Percentiles rank a stretch among this genome's conserved stretches.
phyloP scores from a whole-genome alignment of 2,888 invertebrate species.

The Cerceris ruficornis region DNA sequence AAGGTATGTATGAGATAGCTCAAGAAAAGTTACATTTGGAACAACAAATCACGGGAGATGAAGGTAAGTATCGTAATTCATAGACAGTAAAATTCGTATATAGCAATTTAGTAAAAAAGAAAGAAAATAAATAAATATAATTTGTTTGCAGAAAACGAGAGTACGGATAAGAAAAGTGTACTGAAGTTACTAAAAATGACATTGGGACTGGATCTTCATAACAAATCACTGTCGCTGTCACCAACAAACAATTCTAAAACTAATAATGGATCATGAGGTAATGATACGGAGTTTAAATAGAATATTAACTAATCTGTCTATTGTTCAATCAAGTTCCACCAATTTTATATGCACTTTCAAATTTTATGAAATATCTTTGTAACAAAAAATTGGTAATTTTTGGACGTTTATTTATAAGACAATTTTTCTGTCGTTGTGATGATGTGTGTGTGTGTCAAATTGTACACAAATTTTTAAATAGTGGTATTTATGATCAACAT shows the following conservation, averaged over 20 bases:
- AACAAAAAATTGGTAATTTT: constrained; percentile 17
- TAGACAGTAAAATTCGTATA: background rate
- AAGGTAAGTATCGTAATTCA: constrained; percentile 80
- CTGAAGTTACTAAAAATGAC: constrained; percentile 91
- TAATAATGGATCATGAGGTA: constrained; percentile 47
- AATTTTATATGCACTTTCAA: constrained; percentile 42
- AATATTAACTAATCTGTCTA: constrained; percentile 49
- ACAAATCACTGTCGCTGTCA: constrained; percentile 68
- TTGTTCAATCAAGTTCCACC: constrained; percentile 39
- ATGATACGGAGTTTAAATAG: constrained; percentile 48
- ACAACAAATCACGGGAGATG: constrained; percentile 89
- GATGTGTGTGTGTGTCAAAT: background rate
- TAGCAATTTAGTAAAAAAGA: constrained; percentile 2
- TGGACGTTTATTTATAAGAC: constrained; percentile 1
- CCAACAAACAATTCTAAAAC: constrained; percentile 64
- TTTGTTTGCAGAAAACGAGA: constrained; percentile 86
- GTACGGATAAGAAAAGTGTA: constrained; percentile 90
- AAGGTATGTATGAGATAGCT: constrained; percentile 94
- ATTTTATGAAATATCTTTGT: constrained; percentile 28
- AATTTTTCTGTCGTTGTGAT: background rate
- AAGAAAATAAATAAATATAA: constrained; percentile 16
- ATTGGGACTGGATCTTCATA: constrained; percentile 85
- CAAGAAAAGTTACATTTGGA: constrained; percentile 96
- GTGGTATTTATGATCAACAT: constrained; percentile 9
- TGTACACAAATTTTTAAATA: constrained; percentile 23